Evolutionary conservation across 2,113 vertebrate species (phyloP).

Genomic region (Bolborhynchus lineola): DNA sequence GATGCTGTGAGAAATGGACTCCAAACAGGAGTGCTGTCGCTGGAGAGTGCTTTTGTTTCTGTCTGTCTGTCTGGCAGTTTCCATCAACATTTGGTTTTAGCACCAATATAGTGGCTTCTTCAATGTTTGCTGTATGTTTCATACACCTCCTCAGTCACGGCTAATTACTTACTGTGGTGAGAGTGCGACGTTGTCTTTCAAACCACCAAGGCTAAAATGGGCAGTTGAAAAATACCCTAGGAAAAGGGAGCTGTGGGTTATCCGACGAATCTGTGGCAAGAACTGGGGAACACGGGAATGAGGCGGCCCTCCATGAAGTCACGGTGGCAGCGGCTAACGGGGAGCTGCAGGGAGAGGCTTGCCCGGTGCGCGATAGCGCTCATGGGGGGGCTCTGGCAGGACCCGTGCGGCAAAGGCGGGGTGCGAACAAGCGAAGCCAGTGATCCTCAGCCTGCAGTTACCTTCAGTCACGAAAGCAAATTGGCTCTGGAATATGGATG

Average conservation of each 20-base stretch:
- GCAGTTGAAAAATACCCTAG: background rate
- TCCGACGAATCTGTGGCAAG: fast-evolving
- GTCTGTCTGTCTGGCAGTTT: background rate
- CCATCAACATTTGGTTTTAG: constrained; percentile 24
- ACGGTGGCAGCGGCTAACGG: background rate
- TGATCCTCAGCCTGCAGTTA: background rate
- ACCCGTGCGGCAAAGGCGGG: background rate
- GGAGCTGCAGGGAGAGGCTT: background rate
- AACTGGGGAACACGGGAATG: background rate
- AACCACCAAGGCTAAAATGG: background rate
- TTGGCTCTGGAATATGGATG: constrained; percentile 10
- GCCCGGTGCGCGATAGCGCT: fast-evolving
- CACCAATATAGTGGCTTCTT: background rate
- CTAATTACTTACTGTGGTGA: background rate
- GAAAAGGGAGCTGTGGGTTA: background rate
- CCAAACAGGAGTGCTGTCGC: background rate
- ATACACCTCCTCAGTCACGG: background rate
- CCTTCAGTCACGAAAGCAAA: background rate
- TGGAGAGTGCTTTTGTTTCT: constrained; percentile 8
- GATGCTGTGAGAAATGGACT: background rate
- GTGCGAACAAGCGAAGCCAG: background rate
- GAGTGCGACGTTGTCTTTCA: background rate
- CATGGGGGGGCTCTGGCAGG: background rate
- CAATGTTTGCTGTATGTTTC: background rate
- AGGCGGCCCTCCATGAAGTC: background rate